These are phyloP conservation scores for Carcinoscorpius rotundicauda DNA, from an alignment of 1,140 invertebrate species.

Conservation along the genomic window DNA sequence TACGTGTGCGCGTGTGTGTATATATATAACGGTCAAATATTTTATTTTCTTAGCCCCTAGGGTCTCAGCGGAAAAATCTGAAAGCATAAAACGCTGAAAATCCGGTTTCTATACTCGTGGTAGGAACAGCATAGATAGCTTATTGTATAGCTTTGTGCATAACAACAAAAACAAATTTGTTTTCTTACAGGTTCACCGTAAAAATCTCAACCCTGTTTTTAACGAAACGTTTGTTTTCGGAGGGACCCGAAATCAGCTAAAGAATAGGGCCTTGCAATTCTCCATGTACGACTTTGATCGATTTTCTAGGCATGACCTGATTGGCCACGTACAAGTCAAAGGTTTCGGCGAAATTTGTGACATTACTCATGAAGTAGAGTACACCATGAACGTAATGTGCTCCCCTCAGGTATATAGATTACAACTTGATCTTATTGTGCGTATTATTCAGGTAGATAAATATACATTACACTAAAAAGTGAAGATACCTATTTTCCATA, in stretches of 20 bases:
- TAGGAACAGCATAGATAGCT: too few relatives aligned
- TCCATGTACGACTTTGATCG: conserved; percentile 81
- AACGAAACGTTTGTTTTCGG: conserved; percentile 78
- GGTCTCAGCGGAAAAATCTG: too few relatives aligned
- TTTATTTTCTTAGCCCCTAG: too few relatives aligned
- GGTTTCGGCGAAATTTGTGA: conserved; percentile 55
- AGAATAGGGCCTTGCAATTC: conserved; percentile 58
- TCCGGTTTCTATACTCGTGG: too few relatives aligned
- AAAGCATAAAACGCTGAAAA: too few relatives aligned
- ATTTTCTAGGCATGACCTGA: conserved; percentile 73
- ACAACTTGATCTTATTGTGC: too few relatives aligned
- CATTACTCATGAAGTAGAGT: conserved; percentile 59
- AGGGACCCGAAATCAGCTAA: conserved; percentile 56
- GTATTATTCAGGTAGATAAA: too few relatives aligned
- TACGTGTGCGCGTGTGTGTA: too few relatives aligned
- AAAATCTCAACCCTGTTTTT: conserved; percentile 81
- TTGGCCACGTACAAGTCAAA: conserved; percentile 65
- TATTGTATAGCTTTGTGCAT: too few relatives aligned
- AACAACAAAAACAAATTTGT: too few relatives aligned
- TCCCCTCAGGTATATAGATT: conserved; percentile 49
- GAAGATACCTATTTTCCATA: not conserved
- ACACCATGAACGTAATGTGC: conserved; percentile 62
- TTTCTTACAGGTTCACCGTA: conserved; percentile 51
- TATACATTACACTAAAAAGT: not conserved
- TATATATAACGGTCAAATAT: too few relatives aligned